A percentile compares a stretch with the other conserved stretches of the same genome.
phyloP scores from a whole-genome alignment of 2,888 invertebrate species.

The Crioceris asparagi region DNA sequence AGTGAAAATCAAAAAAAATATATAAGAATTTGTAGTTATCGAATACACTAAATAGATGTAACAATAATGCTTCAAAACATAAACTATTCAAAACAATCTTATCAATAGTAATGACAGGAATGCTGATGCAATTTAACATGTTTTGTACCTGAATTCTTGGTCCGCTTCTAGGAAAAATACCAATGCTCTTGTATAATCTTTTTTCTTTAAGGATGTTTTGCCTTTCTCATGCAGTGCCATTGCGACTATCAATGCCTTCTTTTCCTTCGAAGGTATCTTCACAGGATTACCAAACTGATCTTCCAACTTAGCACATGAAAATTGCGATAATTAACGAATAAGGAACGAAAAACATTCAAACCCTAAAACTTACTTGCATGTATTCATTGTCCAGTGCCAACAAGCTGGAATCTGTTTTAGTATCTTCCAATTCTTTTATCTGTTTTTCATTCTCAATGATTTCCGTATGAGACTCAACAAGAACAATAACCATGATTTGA shows the following conservation, averaged over 20 bases:
- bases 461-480: conserved; percentile 31
- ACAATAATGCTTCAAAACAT: too few relatives aligned
- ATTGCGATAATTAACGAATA: conserved; percentile 8
- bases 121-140: too few relatives aligned
- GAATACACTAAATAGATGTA: too few relatives aligned
- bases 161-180: conserved; percentile 71
- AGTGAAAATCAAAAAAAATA: too few relatives aligned
- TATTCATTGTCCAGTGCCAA: conserved; percentile 45
- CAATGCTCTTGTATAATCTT: conserved; percentile 59
- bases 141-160: conserved; percentile 49
- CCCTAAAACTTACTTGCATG: conserved; percentile 41
- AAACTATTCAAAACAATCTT: too few relatives aligned
- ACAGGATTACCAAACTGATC: conserved; percentile 69
- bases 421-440: conserved; percentile 31
- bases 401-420: conserved; percentile 36
- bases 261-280: conserved; percentile 58
- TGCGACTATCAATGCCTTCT: conserved; percentile 59
- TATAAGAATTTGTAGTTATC: too few relatives aligned
- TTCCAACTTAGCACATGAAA: conserved; percentile 44
- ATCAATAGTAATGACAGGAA: too few relatives aligned
- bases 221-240: conserved; percentile 76
- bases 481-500: conserved; percentile 53
- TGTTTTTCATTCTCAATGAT: conserved; percentile 31
- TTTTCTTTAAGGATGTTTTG: conserved; percentile 50
- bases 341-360: conserved; percentile 4